Conservation (phyloP, 1,140 invertebrate genomes). For the Muscidifurax raptorellus region DNA sequence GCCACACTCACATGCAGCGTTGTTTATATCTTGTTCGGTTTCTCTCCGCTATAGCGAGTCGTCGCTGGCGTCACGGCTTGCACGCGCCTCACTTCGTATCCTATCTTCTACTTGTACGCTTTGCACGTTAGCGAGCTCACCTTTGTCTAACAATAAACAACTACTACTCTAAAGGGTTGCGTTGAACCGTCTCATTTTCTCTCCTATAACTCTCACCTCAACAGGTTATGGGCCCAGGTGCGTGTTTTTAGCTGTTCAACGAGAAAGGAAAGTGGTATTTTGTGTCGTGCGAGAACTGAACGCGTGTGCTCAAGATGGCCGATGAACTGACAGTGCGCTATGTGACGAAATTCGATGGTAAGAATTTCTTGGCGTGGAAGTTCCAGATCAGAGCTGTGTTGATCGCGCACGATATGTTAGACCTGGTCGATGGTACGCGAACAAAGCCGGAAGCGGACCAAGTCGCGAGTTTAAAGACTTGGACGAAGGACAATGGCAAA, state of each 20-base stretch:
- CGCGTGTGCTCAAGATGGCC: neutral
- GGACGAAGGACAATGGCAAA: constrained; percentile 47
- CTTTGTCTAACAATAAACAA: no score
- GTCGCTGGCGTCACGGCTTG: no score
- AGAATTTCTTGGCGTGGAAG: constrained; percentile 53
- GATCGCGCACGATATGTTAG: constrained; percentile 35
- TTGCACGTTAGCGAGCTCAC: no score
- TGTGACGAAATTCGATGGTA: constrained; percentile 51
- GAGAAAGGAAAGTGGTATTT: neutral
- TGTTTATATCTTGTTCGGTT: no score
- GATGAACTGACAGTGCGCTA: constrained; percentile 5
- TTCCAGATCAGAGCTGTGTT: constrained; percentile 49
- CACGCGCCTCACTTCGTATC: no score
- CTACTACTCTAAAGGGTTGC: no score
- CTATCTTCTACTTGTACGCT: no score
- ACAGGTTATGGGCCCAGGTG: constrained; percentile 9
- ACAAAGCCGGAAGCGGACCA: constrained; percentile 22
- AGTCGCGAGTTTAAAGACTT: neutral
- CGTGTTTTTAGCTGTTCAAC: no score
- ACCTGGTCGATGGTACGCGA: constrained; percentile 38
- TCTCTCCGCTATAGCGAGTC: no score
- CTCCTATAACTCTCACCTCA: no score
- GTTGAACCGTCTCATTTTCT: no score
- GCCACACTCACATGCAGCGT: no score
- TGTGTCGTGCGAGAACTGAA: neutral